phyloP scores from a whole-genome alignment of 2,797 vertebrate genomes.

The Champsocephalus esox region DNA sequence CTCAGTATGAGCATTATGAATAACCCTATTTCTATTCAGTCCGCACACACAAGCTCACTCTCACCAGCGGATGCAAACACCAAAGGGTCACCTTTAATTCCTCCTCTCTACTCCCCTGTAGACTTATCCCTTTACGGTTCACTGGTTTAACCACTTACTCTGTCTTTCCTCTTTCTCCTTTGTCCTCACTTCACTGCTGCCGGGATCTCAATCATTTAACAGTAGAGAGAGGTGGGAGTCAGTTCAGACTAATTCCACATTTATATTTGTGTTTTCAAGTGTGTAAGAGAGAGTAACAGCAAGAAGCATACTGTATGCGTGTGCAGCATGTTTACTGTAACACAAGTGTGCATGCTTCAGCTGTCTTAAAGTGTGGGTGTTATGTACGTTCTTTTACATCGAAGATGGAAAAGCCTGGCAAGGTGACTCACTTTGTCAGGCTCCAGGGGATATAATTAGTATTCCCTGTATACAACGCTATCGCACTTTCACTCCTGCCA shows the following conservation, averaged over 20 bases:
- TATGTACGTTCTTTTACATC: conserved; percentile 54
- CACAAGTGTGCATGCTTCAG: conserved; percentile 43
- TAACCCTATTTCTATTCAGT: conserved; percentile 15
- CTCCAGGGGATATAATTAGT: conserved; percentile 75
- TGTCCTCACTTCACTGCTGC: conserved; percentile 61
- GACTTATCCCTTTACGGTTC: conserved; percentile 29
- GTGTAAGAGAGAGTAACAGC: conserved; percentile 26
- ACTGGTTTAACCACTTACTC: conserved; percentile 68
- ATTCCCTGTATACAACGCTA: conserved; percentile 72
- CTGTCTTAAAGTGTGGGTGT: conserved; percentile 46
- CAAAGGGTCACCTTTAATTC: conserved; percentile 55
- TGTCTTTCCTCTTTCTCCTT: conserved; percentile 62
- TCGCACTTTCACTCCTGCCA: conserved; percentile 70
- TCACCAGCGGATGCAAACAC: conserved; percentile 54
- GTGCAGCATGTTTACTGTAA: conserved; percentile 59
- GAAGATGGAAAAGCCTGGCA: conserved; percentile 42
- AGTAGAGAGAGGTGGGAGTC: conserved; percentile 87
- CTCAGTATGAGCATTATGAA: conserved; percentile 18
- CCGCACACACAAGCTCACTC: conserved; percentile 33
- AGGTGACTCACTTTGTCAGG: conserved; percentile 73
- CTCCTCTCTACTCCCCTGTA: conserved; percentile 38
- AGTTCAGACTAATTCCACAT: conserved; percentile 38
- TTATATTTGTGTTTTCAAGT: conserved; percentile 32
- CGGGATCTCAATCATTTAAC: conserved; percentile 61
- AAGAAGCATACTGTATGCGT: conserved; percentile 22